These are phyloP conservation scores for Amazonetta brasiliensis DNA, from an alignment of 2,797 vertebrate species.

Conservation along the genomic window DNA sequence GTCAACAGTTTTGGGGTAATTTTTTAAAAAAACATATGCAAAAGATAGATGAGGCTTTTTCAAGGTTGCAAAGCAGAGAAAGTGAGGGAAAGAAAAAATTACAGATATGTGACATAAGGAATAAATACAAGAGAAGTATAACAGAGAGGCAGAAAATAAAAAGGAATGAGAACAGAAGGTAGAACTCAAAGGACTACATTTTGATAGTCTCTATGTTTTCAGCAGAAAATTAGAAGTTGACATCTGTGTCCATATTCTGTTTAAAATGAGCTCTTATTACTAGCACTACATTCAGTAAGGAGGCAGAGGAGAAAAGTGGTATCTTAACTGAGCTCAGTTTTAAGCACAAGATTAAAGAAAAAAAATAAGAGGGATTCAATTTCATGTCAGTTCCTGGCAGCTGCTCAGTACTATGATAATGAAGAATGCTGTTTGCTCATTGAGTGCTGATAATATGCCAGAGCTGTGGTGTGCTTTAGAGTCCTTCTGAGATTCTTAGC, in stretches of 20 bases:
- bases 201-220: background rate
- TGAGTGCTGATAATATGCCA: background rate
- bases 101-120: background rate
- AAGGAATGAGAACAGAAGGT: background rate
- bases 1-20: background rate
- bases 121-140: background rate
- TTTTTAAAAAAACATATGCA: background rate
- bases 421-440: background rate
- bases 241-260: background rate
- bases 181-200: background rate
- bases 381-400: conserved; percentile 1
- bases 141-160: background rate
- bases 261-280: background rate
- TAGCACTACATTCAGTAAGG: background rate
- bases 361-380: background rate
- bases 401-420: background rate
- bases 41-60: background rate
- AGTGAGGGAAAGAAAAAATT: background rate
- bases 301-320: background rate
- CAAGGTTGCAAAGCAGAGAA: background rate
- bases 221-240: background rate
- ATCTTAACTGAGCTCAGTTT: background rate
- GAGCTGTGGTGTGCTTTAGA: background rate
- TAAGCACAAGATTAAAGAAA: background rate
- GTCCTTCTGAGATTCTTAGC: background rate